phyloP scores from a whole-genome alignment of 37 sponge, comb jelly and placozoan genomes.

The Haliclona indistincta region DNA sequence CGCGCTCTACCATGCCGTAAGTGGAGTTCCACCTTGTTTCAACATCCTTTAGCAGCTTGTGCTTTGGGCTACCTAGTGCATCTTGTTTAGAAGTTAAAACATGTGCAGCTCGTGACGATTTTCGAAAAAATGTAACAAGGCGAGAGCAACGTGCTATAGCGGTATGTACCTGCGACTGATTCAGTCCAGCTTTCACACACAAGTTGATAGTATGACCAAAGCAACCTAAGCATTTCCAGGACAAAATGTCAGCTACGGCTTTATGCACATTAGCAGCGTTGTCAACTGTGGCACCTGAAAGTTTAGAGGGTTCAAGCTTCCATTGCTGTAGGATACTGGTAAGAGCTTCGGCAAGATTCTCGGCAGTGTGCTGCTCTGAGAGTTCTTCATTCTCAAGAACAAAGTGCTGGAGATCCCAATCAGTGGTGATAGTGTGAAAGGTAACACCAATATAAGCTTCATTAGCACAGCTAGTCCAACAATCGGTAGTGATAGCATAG shows the following conservation, averaged over 20 bases:
- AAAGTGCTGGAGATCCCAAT: no score
- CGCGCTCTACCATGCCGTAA: slow-evolving; percentile 17
- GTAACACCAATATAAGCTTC: no score
- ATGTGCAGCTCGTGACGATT: slow-evolving; percentile 1
- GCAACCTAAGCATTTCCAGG: slow-evolving; percentile 6
- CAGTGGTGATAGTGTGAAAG: no score
- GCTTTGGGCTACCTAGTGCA: slow-evolving; percentile 7
- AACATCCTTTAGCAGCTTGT: slow-evolving; percentile 16
- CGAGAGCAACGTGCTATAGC: not conserved
- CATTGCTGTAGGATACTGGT: no score
- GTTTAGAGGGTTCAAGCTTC: not conserved
- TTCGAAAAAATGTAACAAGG: slow-evolving; percentile 10
- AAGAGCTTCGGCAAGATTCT: no score
- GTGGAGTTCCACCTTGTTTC: slow-evolving; percentile 34
- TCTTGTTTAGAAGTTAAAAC: not conserved
- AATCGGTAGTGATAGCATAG: no score
- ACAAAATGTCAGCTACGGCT: not conserved
- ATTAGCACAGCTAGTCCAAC: no score
- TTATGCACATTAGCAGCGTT: slow-evolving; percentile 18
- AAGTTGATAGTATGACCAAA: slow-evolving; percentile 29
- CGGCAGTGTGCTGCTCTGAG: no score
- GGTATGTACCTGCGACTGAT: not conserved
- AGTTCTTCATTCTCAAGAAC: no score
- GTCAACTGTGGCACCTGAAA: slow-evolving; percentile 11
- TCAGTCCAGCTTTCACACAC: slow-evolving; percentile 19